phyloP scores from a whole-genome alignment of 1,140 invertebrate genomes.

The Diorhabda carinulata region DNA sequence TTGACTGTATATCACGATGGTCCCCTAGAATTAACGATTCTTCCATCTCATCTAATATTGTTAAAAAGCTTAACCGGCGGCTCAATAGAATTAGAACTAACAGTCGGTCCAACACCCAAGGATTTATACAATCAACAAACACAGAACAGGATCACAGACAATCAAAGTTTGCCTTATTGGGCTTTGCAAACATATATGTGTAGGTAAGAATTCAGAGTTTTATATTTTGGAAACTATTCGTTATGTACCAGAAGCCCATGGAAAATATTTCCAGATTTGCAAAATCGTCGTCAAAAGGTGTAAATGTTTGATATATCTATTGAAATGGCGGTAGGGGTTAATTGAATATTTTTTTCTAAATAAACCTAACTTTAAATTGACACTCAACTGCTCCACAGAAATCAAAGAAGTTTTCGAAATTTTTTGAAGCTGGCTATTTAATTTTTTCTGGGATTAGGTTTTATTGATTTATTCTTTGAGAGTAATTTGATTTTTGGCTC shows the following conservation, averaged over 20 bases:
- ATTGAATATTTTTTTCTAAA: too few relatives aligned
- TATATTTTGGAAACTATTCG: neutral
- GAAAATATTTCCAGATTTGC: neutral
- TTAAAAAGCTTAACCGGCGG: constrained; percentile 36
- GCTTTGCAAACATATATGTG: constrained; percentile 43
- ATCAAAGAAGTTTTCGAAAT: too few relatives aligned
- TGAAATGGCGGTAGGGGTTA: too few relatives aligned
- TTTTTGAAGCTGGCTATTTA: too few relatives aligned
- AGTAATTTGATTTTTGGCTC: too few relatives aligned
- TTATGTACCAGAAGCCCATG: too few relatives aligned
- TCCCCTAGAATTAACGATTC: constrained; percentile 41
- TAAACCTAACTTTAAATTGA: too few relatives aligned
- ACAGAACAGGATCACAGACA: neutral
- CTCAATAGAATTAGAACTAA: constrained; percentile 36
- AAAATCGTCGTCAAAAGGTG: too few relatives aligned
- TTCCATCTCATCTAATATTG: constrained; percentile 40
- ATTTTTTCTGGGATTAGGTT: too few relatives aligned
- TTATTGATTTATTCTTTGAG: too few relatives aligned
- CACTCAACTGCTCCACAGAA: too few relatives aligned
- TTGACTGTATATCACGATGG: constrained; percentile 38
- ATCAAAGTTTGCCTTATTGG: constrained; percentile 34
- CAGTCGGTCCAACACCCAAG: constrained; percentile 37
- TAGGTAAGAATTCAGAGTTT: constrained; percentile 33
- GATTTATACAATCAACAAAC: constrained; percentile 32
- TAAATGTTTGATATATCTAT: too few relatives aligned